These are phyloP conservation scores for Pseudorectes ferrugineus DNA, from an alignment of 2,113 vertebrate genomes.

Conservation along the genomic window DNA sequence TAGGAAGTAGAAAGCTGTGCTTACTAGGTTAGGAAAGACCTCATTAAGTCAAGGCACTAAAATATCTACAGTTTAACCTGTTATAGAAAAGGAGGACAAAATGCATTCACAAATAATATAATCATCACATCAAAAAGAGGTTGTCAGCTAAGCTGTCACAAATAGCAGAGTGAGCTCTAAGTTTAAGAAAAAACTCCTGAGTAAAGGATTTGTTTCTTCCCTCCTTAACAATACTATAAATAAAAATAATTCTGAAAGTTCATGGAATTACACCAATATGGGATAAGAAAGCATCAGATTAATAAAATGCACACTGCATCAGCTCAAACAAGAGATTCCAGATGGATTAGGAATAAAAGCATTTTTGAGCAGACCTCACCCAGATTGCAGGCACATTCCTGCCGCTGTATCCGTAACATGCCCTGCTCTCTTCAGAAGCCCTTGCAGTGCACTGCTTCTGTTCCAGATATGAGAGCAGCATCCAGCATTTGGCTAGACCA, in stretches of 20 bases:
- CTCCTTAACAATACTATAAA: neutral
- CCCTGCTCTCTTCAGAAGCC: neutral
- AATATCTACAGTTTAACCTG: conserved; percentile 2
- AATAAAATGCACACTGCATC: neutral
- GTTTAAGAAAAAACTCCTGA: neutral
- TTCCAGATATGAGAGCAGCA: neutral
- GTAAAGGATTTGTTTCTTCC: neutral
- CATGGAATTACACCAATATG: neutral
- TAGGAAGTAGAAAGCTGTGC: neutral
- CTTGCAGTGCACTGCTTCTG: neutral
- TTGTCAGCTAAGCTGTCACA: neutral
- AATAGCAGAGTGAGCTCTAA: neutral
- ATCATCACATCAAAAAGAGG: neutral
- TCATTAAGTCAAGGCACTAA: neutral
- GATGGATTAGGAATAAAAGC: neutral
- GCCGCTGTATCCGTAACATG: neutral
- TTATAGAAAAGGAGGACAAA: neutral
- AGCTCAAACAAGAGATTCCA: neutral
- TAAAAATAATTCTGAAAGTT: neutral
- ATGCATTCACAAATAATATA: neutral
- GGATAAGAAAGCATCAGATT: neutral
- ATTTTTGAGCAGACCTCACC: neutral
- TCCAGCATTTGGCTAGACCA: conserved; percentile 12
- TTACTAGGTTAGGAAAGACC: neutral
- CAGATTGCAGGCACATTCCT: neutral